These are phyloP conservation scores for Sceliomorpha sp. DNA, from an alignment of 2,888 invertebrate genomes.

Conservation along the genomic window DNA sequence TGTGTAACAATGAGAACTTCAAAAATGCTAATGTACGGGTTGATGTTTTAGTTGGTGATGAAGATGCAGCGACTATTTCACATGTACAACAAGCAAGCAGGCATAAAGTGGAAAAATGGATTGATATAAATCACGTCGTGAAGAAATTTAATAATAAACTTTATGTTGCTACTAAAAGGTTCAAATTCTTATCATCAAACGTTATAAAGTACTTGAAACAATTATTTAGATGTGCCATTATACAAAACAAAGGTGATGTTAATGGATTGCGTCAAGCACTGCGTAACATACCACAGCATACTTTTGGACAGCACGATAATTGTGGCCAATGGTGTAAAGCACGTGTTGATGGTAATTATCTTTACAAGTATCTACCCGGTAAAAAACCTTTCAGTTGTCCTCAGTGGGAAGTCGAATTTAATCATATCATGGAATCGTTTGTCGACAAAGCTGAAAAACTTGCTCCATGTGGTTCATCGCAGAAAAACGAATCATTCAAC, in stretches of 20 bases:
- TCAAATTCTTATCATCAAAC: slow-evolving; percentile 3
- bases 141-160: slow-evolving; percentile 24
- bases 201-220: slow-evolving; percentile 8
- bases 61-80: slow-evolving; percentile 26
- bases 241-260: slow-evolving; percentile 1
- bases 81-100: slow-evolving; percentile 15
- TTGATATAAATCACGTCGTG: slow-evolving; percentile 21
- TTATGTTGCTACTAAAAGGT: slow-evolving; percentile 17
- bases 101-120: slow-evolving; percentile 28
- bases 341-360: neutral
- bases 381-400: slow-evolving; percentile 11
- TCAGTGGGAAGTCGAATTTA: slow-evolving; percentile 6
- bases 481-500: slow-evolving; percentile 35
- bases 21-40: slow-evolving; percentile 27
- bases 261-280: slow-evolving; percentile 1
- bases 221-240: neutral
- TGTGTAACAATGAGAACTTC: slow-evolving; percentile 18
- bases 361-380: slow-evolving; percentile 8
- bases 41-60: slow-evolving; percentile 26
- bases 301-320: slow-evolving; percentile 17
- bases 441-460: slow-evolving; percentile 16
- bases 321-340: slow-evolving; percentile 24
- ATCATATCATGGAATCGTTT: slow-evolving; percentile 7
- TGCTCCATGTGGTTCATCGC: slow-evolving; percentile 35
- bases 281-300: slow-evolving; percentile 14